Evolutionary conservation across 2,797 vertebrate species (phyloP), one percentile per base, ranked within the genome.

Genomic region (Falco naumanni): DNA sequence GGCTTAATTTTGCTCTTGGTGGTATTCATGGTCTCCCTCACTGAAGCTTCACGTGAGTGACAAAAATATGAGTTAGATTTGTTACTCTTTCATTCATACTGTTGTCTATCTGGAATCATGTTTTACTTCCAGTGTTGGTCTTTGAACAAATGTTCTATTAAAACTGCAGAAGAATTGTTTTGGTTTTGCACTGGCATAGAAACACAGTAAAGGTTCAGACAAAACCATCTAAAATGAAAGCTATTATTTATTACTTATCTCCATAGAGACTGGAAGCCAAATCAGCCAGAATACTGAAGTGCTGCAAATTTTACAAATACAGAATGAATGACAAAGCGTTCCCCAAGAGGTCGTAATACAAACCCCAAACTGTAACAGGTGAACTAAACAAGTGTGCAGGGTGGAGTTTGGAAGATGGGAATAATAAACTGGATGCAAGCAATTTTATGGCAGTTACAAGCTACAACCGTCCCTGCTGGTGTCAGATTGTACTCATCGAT

Each of bases 231-330:
- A 68, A 93, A 71, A 18, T 37, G 26, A 92, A 86, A 71, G 54
- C 45, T 86, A 71, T 50, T 72, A 66, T 64, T 94, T 92, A 84
- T 81, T 87, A 61, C 51, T 74, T 90, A 89, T 89, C 93, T 86
- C 81, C 53, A 68, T 41, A 79, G 72, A 86, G 81, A 83, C 45
- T 2, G 0, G 77, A 91, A 89, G 77, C 22, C 54, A 91, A 71
- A 91, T 50, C 45, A 51, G 54, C 19, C 57, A 79, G 68, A 34
- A 74, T 21, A 59, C 48, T 59, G 31, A 89, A 86, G 50, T 34
- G 34, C 78, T 60, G 18, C 21, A 41, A 70, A 72, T 72, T 59
- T 80, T 83, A 87, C 39, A 41, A 76, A 66, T 20, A 84, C 34
- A 70, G 64, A 90, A 68, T 12, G n/a, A 87, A 79, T 22, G 54